phyloP scores from a whole-genome alignment of 2,888 invertebrate species.

The Deilephila porcellus region DNA sequence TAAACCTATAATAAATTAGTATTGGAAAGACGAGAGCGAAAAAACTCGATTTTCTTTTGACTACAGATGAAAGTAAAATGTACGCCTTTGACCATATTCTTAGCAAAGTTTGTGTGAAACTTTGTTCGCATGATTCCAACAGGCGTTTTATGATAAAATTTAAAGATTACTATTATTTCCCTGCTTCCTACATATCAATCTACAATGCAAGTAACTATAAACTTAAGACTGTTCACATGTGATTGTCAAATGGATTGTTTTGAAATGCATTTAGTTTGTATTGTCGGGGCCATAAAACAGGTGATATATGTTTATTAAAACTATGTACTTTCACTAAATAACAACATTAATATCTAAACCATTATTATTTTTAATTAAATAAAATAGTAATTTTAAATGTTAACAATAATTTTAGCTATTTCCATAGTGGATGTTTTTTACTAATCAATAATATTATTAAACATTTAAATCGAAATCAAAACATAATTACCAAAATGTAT shows the following conservation, averaged over 20 bases:
- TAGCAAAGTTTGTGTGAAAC: background rate
- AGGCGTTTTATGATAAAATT: background rate
- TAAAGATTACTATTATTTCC: background rate
- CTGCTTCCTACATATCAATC: background rate
- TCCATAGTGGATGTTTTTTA: background rate
- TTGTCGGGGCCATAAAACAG: slow-evolving; percentile 65
- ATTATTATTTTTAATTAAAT: background rate
- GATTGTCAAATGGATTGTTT: background rate
- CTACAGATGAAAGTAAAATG: no score
- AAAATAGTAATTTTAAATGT: background rate
- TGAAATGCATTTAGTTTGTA: slow-evolving; percentile 53
- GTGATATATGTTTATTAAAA: slow-evolving; percentile 50
- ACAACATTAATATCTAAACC: background rate
- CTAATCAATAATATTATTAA: background rate
- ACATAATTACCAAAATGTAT: background rate
- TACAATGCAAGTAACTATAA: background rate
- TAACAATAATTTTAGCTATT: background rate
- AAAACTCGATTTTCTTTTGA: background rate
- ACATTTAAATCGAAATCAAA: background rate
- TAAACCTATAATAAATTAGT: background rate
- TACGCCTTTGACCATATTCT: background rate
- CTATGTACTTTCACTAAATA: background rate
- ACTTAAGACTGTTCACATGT: background rate
- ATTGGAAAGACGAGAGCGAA: background rate
- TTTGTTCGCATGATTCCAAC: background rate